Conservation (phyloP, 2,113 vertebrate genomes). For the Siniperca chuatsi region DNA sequence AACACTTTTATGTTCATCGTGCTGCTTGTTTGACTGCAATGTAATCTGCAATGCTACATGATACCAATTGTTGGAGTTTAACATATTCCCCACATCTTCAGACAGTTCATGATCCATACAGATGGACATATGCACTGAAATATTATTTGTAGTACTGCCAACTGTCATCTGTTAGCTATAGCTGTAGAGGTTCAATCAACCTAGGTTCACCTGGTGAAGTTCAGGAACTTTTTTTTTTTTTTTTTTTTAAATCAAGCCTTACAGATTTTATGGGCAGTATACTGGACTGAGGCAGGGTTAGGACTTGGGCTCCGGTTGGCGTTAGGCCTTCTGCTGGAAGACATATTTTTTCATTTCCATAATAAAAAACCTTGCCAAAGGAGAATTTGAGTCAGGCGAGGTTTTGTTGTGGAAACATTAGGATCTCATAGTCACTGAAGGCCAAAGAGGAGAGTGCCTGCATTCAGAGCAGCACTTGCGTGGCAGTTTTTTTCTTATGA, state of each 20-base stretch:
- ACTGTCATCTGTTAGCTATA: background rate
- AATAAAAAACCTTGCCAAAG: conserved; percentile 58
- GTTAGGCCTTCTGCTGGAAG: conserved; percentile 27
- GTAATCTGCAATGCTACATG: background rate
- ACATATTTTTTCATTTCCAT: conserved; percentile 60
- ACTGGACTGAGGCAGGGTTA: conserved; percentile 9
- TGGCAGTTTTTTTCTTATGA: conserved; percentile 38
- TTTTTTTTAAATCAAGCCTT: background rate
- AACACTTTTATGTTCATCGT: background rate
- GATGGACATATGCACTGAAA: background rate
- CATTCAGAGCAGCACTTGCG: conserved; percentile 36
- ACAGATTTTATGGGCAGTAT: background rate
- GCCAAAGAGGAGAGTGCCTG: conserved; percentile 18
- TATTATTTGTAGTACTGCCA: background rate
- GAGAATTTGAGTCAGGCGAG: conserved; percentile 61
- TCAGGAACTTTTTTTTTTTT: background rate
- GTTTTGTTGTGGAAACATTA: conserved; percentile 70
- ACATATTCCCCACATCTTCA: background rate
- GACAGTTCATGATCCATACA: background rate
- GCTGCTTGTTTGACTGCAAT: background rate
- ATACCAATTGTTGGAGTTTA: background rate
- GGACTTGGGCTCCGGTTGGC: conserved; percentile 33
- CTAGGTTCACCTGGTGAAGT: conserved; percentile 1
- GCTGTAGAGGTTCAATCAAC: background rate
- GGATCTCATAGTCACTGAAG: conserved; percentile 26